Conservation (phyloP, 2,797 vertebrate genomes). For the Mormyrus proboscirostris region DNA sequence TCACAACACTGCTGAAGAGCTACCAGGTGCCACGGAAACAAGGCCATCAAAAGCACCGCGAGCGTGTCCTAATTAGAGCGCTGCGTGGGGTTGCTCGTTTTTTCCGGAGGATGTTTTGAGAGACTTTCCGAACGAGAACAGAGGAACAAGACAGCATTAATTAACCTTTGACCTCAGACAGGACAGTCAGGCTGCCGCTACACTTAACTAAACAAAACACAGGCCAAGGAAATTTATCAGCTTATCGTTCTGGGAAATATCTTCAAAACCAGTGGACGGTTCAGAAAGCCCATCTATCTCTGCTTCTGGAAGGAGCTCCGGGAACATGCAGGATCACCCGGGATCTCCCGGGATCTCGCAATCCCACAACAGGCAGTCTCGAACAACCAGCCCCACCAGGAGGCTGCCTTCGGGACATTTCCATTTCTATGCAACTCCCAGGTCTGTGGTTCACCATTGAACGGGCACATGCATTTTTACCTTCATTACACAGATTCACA, state of each 20-base stretch:
- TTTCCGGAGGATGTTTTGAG: background rate
- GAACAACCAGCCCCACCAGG: background rate
- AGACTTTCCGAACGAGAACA: background rate
- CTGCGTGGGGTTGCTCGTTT: background rate
- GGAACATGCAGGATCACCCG: background rate
- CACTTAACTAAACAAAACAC: background rate
- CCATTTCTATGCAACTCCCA: background rate
- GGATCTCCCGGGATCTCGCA: background rate
- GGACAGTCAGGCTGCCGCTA: background rate
- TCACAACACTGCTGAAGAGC: background rate
- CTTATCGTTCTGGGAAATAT: background rate
- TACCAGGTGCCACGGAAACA: background rate
- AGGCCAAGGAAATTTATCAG: background rate
- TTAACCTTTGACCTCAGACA: background rate
- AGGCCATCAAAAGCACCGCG: background rate
- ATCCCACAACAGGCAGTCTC: background rate
- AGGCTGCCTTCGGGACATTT: slow-evolving; percentile 12
- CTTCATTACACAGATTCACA: background rate
- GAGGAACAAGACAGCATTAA: background rate
- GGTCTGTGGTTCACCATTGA: background rate
- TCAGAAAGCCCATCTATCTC: background rate
- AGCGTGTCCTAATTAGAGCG: background rate
- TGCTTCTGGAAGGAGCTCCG: background rate
- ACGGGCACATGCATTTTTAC: background rate
- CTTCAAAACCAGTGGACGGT: background rate